Evolutionary conservation across 2,113 vertebrate genomes (phyloP), one percentile per base, ranked within the genome.

Genomic region (Engraulis encrasicolus): DNA sequence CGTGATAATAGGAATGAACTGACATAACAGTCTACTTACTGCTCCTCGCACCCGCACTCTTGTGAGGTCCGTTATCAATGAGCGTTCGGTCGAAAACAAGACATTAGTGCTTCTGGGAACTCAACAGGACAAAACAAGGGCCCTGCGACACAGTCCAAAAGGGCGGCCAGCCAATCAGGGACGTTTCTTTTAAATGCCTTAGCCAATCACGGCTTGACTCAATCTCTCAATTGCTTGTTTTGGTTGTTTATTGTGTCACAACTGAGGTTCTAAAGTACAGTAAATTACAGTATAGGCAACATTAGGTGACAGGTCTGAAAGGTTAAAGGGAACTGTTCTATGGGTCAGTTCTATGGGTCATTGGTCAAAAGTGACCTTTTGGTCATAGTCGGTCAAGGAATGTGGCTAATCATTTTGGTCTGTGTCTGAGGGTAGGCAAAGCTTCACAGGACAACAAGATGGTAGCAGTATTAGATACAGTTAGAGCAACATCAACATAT

Each of bases 21-120:
- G 93, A 91, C 92, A 91, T n/a, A n/a, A n/a, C 89, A 84, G 88
- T 74, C 93, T 96, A 96, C 95, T 96, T 96, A 96, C 95, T 95
- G 92, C 91, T 83, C 89, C 87, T 92, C 88, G 94, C 88, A 94
- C 93, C 95, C 94, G 94, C 88, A 94, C 93, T 95, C 94, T 95
- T 93, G 95, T 92, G 93, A 89, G 93, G 93, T 96, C 95, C 95
- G 92, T 95, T 92, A 94, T 95, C 95, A 96, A 95, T 93, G 93
- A 94, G 92, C 93, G 87, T 93, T 94, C 94, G 93, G 94, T 95
- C 95, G 93, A 96, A 96, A 96, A 96, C 94, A 96, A 96, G 95
- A 96, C 95, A 96, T 96, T 96, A 96, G 95, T 96, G 94, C 92
- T 95, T 95, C 95, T 89, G 91, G 92, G 92, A 94, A 93, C 92